These are phyloP conservation scores for Andrena hattorfiana DNA, from an alignment of 2,888 invertebrate species.

Conservation along the genomic window DNA sequence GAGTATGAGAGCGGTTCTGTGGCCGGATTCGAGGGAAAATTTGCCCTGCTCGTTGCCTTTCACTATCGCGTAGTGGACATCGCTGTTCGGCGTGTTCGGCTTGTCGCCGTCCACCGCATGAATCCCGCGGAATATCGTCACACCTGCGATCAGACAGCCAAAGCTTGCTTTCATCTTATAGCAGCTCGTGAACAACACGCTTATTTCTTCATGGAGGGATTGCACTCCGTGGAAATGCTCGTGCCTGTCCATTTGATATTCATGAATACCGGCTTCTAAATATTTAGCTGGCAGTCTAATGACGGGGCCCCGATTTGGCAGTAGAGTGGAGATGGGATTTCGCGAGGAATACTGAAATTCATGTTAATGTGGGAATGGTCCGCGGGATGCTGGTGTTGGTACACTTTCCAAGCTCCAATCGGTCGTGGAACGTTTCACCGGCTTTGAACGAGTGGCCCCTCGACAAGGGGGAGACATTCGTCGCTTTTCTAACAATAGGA, in stretches of 20 bases:
- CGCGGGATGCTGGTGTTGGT: not conserved
- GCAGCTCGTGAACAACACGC: no score
- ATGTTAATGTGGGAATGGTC: no score
- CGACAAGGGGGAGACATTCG: not conserved
- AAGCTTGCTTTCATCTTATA: constrained; percentile 2
- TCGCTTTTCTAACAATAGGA: not conserved
- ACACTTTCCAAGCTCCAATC: constrained; percentile 15
- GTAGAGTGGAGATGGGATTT: no score
- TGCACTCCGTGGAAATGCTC: no score
- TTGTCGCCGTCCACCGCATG: constrained; percentile 93
- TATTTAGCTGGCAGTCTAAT: no score
- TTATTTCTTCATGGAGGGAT: no score
- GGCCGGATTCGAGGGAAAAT: constrained; percentile 92
- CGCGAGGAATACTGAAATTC: no score
- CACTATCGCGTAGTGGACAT: constrained; percentile 92
- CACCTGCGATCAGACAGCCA: constrained; percentile 86
- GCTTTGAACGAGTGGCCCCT: not conserved
- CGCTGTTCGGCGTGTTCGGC: constrained; percentile 95
- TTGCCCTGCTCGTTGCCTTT: constrained; percentile 90
- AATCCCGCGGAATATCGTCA: constrained; percentile 93
- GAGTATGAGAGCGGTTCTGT: constrained; percentile 91
- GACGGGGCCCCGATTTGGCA: no score
- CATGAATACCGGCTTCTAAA: no score
- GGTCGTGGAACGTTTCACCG: constrained; percentile 6
- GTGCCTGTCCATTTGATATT: no score